Conservation (phyloP, 1,140 invertebrate genomes). For the Pogonomyrmex californicus region DNA sequence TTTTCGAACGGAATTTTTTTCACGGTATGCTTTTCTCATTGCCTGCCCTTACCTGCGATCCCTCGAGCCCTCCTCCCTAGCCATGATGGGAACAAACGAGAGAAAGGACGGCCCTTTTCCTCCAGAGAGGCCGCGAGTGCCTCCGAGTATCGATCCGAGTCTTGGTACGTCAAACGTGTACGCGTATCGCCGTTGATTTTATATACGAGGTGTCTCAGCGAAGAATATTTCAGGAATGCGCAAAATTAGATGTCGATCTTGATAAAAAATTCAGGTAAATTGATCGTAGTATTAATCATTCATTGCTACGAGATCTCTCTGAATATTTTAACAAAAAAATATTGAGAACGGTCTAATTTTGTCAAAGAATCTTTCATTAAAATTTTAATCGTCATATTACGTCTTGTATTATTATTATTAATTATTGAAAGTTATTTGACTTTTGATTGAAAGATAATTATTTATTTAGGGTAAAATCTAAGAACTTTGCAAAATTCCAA, state of each 20-base stretch:
- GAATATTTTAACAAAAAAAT: background rate
- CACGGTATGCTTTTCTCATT: constrained; percentile 27
- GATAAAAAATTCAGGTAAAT: background rate
- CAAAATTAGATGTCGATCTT: constrained; percentile 15
- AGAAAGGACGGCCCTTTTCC: constrained; percentile 42
- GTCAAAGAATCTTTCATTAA: constrained; percentile 8
- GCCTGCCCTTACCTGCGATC: constrained; percentile 44
- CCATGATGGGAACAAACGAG: constrained; percentile 32
- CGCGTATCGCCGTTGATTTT: constrained; percentile 55
- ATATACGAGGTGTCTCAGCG: constrained; percentile 43
- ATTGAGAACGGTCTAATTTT: background rate
- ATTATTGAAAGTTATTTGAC: background rate
- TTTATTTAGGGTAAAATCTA: background rate
- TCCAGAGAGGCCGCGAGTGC: constrained; percentile 28
- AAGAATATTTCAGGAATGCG: constrained; percentile 40
- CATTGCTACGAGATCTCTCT: background rate
- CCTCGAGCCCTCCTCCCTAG: constrained; percentile 22
- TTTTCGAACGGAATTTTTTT: constrained; percentile 34
- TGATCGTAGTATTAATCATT: constrained; percentile 1
- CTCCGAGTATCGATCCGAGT: constrained; percentile 55
- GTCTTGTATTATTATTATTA: background rate
- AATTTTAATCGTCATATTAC: background rate
- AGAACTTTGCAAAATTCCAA: background rate
- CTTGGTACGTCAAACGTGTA: constrained; percentile 48
- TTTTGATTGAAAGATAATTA: background rate